Evolutionary conservation across 2,888 invertebrate species (phyloP).

Genomic region (Brachyptera risi): DNA sequence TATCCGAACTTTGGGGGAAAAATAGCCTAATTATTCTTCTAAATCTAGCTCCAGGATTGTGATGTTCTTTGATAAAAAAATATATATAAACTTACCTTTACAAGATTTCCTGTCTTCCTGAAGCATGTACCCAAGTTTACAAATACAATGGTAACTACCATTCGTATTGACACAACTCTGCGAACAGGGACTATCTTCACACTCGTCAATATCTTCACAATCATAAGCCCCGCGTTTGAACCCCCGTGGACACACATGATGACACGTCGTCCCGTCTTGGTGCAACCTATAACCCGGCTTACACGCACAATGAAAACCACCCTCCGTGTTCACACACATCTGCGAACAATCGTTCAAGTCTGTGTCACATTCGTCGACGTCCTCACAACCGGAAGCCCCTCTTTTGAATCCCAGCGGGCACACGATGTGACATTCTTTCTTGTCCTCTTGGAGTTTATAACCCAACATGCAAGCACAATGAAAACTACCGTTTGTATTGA

Average conservation of each 20-base stretch:
- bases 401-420: constrained; percentile 6
- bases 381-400: not conserved
- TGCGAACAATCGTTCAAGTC: constrained; percentile 54
- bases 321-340: constrained; percentile 41
- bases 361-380: constrained; percentile 6
- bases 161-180: constrained; percentile 43
- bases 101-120: constrained; percentile 39
- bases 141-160: constrained; percentile 44
- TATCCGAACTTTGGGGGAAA: no score
- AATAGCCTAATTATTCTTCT: no score
- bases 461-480: constrained; percentile 44
- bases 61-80: no score
- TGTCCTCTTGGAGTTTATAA: constrained; percentile 37
- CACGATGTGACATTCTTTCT: constrained; percentile 31
- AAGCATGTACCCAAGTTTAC: constrained; percentile 49
- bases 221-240: not conserved
- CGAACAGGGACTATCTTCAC: constrained; percentile 51
- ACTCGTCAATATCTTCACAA: constrained; percentile 4
- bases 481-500: constrained; percentile 37
- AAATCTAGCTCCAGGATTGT: no score
- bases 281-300: constrained; percentile 49
- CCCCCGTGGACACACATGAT: not conserved
- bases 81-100: no score
- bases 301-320: constrained; percentile 45
- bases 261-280: constrained; percentile 37